Percentiles rank a stretch among this genome's conserved stretches.
Conservation (phyloP, 2,113 vertebrate genomes). For the Anas platyrhynchos region DNA sequence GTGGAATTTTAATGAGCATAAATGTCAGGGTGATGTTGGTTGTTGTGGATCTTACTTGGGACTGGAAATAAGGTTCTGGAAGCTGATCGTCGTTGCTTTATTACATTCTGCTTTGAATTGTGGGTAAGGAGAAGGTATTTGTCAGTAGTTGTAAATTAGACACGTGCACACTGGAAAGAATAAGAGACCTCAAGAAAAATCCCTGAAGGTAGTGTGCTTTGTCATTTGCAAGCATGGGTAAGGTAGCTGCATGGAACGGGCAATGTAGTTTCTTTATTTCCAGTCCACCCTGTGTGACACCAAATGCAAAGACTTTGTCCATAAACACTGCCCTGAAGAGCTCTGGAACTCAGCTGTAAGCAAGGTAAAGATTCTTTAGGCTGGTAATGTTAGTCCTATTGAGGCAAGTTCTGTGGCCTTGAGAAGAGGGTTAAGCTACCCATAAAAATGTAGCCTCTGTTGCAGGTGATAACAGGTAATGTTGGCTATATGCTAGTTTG, state of each 20-base stretch:
- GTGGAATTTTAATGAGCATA: background rate
- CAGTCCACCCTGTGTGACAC: background rate
- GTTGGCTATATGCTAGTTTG: background rate
- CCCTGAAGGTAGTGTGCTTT: background rate
- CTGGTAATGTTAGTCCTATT: background rate
- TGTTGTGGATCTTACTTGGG: background rate
- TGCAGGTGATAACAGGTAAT: background rate
- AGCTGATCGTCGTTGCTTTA: background rate
- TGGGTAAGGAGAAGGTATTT: background rate
- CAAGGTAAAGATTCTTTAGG: background rate
- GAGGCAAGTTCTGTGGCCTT: background rate
- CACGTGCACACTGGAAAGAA: background rate
- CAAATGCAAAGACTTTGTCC: background rate
- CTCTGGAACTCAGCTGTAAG: background rate
- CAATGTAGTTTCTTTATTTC: background rate
- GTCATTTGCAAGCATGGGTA: background rate
- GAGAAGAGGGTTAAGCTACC: background rate
- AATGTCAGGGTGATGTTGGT: background rate
- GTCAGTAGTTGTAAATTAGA: background rate
- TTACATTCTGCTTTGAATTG: background rate
- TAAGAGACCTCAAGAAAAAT: background rate
- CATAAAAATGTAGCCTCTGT: background rate
- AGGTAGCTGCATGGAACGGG: background rate
- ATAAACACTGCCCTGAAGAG: background rate
- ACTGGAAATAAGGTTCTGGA: background rate